Base-by-base conservation (phyloP, 2,113 vertebrate species). In the Sitta europaea region DNA sequence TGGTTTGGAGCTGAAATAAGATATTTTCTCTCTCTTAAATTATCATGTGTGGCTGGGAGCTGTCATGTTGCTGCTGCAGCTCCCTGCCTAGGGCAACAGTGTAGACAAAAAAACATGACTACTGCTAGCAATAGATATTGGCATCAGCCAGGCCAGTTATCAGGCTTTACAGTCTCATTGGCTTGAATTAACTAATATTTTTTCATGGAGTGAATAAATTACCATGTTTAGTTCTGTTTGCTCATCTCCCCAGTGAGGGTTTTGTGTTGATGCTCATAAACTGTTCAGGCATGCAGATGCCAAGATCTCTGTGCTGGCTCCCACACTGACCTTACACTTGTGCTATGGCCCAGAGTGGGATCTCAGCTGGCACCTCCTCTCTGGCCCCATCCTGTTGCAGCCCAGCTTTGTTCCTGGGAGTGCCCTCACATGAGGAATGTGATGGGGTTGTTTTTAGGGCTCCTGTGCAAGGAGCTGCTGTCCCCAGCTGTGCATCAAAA, bases 141-240 rank as follows among this genome's bases (percentile, higher is more conserved):
- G 94, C 95, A 95, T 66, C 67, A 88, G 75, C 63, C 91, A 77
- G 88, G 62, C 92, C 92, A 77, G 79, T 73, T 94, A 96, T 88
- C 94, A 80, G 80, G 55, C 45, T 96, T 72, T 78, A 42, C 87
- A 85, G 57, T 90, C 87, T 93, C 74, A 82, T 76, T 90, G 87
- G 94, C 91, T 95, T 88, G 85, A 58, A 79, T 90, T 85, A 96
- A 86, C 81, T 96, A 92, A 88, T 97, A 91, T 76, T 96, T 97
- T 96, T 93, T 89, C 80, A 72, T 43, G 51, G 42, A 54, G 24
- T 31, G 86, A 96, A 95, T 96, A 95, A 96, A 96, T 95, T 87
- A 90, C 47, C 80, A 63, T 92, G 91, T 91, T 96, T 93, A 91
- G 84, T 57, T 95, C 74, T 91, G 70, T 91, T 87, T 88, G 70